Evolutionary conservation across 2,113 vertebrate genomes (phyloP).

Genomic region (Lepus timidus): DNA sequence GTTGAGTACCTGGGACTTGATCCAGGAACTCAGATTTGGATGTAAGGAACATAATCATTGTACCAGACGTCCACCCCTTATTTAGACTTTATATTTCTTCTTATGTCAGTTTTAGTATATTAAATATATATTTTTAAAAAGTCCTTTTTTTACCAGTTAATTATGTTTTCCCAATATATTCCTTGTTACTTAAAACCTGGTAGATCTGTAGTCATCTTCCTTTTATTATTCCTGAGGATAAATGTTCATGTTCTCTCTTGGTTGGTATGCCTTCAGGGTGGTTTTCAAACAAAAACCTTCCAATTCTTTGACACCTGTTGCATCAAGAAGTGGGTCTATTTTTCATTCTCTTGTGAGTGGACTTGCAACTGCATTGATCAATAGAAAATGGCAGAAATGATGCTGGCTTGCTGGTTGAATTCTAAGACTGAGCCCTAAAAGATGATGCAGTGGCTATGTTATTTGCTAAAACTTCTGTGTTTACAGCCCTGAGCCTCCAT

Average conservation of each 20-base stretch:
- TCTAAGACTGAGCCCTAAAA: not conserved
- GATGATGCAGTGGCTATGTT: not conserved
- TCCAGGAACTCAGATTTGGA: too few species aligned
- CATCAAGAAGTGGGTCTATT: not conserved
- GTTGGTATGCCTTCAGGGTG: not conserved
- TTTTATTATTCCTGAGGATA: not conserved
- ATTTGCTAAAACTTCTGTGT: not conserved
- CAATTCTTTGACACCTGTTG: not conserved
- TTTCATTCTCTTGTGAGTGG: not conserved
- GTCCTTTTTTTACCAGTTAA: conserved; percentile 35
- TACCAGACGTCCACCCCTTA: not conserved
- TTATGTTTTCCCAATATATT: not conserved
- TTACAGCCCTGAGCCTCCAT: not conserved
- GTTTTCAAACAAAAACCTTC: conserved; percentile 1
- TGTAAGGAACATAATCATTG: too few species aligned
- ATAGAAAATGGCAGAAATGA: accelerated
- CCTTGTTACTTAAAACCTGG: not conserved
- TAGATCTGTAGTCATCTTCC: not conserved
- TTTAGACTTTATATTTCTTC: not conserved
- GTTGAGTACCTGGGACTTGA: too few species aligned
- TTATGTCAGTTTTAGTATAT: conserved; percentile 3
- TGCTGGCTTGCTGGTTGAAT: not conserved
- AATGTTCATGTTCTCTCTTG: not conserved
- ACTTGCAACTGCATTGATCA: not conserved
- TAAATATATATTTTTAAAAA: not conserved